Percentiles rank a stretch among this genome's conserved stretches.
These are phyloP conservation scores for Pediacus dermestoides DNA, from an alignment of 2,888 invertebrate species.

Conservation along the genomic window DNA sequence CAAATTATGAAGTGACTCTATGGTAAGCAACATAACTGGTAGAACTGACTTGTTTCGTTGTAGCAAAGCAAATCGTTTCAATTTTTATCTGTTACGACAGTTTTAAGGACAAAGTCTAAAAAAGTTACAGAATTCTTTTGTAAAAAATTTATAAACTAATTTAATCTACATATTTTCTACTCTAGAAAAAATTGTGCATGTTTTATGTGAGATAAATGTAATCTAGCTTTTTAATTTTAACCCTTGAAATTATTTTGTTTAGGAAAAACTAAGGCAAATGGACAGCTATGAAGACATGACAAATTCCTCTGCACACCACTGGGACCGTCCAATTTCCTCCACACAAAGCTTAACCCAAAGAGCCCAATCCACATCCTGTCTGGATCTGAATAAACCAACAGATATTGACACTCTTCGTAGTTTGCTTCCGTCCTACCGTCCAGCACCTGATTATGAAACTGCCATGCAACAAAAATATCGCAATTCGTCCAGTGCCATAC, in stretches of 20 bases:
- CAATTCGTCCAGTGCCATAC: slow-evolving; percentile 53
- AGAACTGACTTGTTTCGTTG: too few relatives aligned
- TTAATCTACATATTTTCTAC: too few relatives aligned
- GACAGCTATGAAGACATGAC: slow-evolving; percentile 46
- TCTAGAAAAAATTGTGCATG: slow-evolving; percentile 1
- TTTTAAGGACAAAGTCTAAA: too few relatives aligned
- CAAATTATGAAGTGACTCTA: too few relatives aligned
- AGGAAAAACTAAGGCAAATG: slow-evolving; percentile 32
- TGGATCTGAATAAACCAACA: slow-evolving; percentile 55
- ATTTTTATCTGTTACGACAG: too few relatives aligned
- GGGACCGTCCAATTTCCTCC: slow-evolving; percentile 46
- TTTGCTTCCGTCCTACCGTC: slow-evolving; percentile 78
- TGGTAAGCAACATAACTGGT: too few relatives aligned
- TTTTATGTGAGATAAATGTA: slow-evolving; percentile 7
- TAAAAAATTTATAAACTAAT: too few relatives aligned
- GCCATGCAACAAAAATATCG: slow-evolving; percentile 84
- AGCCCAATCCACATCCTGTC: slow-evolving; percentile 64
- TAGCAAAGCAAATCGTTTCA: too few relatives aligned
- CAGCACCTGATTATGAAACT: slow-evolving; percentile 93
- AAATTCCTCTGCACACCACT: slow-evolving; percentile 38
- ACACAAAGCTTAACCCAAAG: slow-evolving; percentile 51
- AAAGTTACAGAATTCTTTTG: too few relatives aligned
- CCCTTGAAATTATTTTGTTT: slow-evolving; percentile 6
- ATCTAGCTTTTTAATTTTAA: slow-evolving; percentile 8
- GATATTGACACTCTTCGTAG: slow-evolving; percentile 62